Conservation (phyloP, 2,113 vertebrate species). For the Rhadina sibilatrix region DNA sequence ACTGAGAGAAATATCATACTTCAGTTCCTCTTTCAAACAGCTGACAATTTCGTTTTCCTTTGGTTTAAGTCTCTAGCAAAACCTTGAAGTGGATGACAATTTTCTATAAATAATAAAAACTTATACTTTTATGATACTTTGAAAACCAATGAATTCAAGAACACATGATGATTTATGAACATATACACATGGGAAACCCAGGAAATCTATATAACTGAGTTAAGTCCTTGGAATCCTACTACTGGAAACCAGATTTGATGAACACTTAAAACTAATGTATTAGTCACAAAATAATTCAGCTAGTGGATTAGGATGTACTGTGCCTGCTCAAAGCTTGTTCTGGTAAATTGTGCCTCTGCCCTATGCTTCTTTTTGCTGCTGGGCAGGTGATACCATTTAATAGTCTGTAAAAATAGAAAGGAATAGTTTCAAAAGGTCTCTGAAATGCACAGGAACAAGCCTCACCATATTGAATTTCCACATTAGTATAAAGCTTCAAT, state of each 20-base stretch:
- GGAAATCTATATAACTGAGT: conserved; percentile 23
- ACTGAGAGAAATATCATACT: background rate
- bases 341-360: background rate
- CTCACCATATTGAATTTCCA: background rate
- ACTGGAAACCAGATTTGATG: conserved; percentile 22
- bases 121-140: background rate
- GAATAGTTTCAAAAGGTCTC: background rate
- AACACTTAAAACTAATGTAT: background rate
- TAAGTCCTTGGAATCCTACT: conserved; percentile 36
- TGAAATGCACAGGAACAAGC: background rate
- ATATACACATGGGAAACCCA: conserved; percentile 3
- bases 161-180: background rate
- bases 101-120: background rate
- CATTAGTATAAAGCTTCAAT: background rate
- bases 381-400: background rate
- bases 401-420: background rate
- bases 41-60: background rate
- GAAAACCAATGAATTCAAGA: background rate
- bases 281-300: conserved; percentile 36
- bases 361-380: background rate
- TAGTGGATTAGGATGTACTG: conserved; percentile 35
- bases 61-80: background rate
- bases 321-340: background rate
- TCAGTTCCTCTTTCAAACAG: background rate
- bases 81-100: background rate